Conservation (phyloP, 2,113 vertebrate genomes). For the Coregonus clupeaformis region DNA sequence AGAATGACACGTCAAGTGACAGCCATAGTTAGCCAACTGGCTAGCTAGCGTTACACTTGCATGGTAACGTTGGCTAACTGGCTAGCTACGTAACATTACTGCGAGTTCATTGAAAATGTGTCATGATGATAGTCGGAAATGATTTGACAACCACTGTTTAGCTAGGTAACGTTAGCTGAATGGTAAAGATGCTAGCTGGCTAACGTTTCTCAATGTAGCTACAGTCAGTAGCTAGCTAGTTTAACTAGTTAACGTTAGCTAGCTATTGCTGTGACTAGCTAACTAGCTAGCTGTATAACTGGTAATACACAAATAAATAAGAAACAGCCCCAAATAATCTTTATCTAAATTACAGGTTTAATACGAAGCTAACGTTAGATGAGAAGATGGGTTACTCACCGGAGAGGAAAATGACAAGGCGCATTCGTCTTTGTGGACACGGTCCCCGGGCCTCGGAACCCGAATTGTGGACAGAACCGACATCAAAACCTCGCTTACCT, state of each 20-base stretch:
- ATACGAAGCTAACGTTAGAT: not conserved
- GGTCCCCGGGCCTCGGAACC: conserved; percentile 91
- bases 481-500: conserved; percentile 89
- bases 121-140: too few relatives aligned
- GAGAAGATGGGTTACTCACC: conserved; percentile 74
- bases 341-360: too few relatives aligned
- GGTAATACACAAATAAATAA: not conserved
- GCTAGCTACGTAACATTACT: not conserved
- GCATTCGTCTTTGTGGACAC: conserved; percentile 98
- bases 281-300: not conserved
- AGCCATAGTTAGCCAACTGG: not conserved
- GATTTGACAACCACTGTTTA: too few relatives aligned
- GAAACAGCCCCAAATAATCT: not conserved
- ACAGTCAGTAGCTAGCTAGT: too few relatives aligned
- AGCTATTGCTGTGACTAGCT: not conserved
- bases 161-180: not conserved
- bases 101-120: too few relatives aligned
- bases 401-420: conserved; percentile 94
- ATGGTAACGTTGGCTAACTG: not conserved
- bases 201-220: not conserved
- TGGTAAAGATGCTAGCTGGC: not conserved
- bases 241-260: conserved; percentile 28
- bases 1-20: not conserved
- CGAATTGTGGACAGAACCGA: conserved; percentile 93
- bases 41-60: conserved; percentile 5